phyloP scores from a whole-genome alignment of 2,888 invertebrate genomes.

The Calephelis perditalis region DNA sequence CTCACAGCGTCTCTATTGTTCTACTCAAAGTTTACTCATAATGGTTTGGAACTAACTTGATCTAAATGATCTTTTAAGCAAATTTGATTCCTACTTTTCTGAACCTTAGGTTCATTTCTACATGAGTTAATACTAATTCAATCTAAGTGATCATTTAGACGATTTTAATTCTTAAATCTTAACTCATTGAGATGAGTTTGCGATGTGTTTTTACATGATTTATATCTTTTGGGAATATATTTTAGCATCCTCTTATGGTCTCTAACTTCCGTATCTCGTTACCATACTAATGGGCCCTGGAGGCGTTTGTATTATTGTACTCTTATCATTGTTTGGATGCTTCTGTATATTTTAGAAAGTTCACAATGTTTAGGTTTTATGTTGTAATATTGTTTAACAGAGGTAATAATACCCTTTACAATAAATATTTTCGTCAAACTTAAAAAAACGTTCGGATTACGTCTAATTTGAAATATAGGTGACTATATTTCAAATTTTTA shows the following conservation, averaged over 20 bases:
- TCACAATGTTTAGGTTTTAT: constrained; percentile 12
- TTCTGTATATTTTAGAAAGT: constrained; percentile 17
- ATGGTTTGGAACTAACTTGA: constrained; percentile 17
- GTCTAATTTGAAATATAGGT: too few relatives aligned
- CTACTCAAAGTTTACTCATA: constrained; percentile 23
- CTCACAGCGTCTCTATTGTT: constrained; percentile 23
- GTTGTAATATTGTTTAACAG: neutral
- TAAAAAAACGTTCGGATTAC: too few relatives aligned
- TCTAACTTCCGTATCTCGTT: constrained; percentile 36
- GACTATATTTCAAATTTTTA: too few relatives aligned
- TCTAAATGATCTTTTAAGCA: constrained; percentile 4
- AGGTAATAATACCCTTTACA: too few relatives aligned
- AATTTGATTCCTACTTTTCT: constrained; percentile 6
- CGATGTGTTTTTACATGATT: constrained; percentile 7
- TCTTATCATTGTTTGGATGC: constrained; percentile 29
- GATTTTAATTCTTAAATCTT: neutral
- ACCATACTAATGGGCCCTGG: constrained; percentile 54
- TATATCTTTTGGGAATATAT: constrained; percentile 13
- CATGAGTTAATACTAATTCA: constrained; percentile 2
- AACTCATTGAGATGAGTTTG: constrained; percentile 12
- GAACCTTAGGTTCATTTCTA: constrained; percentile 1
- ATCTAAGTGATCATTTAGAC: constrained; percentile 2
- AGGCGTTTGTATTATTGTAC: constrained; percentile 45
- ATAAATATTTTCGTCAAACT: too few relatives aligned
- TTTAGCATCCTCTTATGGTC: constrained; percentile 26